A percentile compares a stretch with the other conserved stretches of the same genome.
These are phyloP conservation scores for Sepioteuthis lessoniana DNA, from an alignment of 2,888 invertebrate genomes.

Conservation along the genomic window DNA sequence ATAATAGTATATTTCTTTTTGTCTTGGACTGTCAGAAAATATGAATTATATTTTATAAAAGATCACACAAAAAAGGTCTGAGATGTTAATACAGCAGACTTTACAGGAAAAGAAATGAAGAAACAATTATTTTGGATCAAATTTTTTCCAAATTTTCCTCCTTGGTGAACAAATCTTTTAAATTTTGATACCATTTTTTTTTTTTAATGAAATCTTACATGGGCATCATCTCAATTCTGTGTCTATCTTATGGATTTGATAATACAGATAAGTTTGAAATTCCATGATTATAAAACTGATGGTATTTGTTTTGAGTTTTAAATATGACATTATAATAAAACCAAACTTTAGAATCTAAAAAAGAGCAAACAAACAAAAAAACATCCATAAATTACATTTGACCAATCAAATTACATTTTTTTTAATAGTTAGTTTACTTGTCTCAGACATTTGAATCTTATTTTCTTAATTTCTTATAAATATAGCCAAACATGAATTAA, in stretches of 20 bases:
- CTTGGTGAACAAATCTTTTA: background rate
- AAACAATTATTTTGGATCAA: slow-evolving; percentile 15
- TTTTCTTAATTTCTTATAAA: background rate
- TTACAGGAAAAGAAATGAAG: background rate
- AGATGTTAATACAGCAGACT: background rate
- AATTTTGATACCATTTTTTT: background rate
- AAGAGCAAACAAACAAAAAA: too few species aligned
- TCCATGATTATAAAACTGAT: too few species aligned
- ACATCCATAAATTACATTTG: too few species aligned
- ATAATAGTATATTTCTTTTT: background rate
- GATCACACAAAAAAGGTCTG: background rate
- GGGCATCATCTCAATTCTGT: background rate
- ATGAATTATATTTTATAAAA: background rate
- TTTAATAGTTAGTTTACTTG: too few species aligned
- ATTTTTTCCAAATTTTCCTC: slow-evolving; percentile 6
- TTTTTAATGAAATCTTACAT: too few species aligned
- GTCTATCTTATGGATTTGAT: too few species aligned
- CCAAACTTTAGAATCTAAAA: too few species aligned
- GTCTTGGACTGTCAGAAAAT: background rate
- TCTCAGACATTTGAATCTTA: too few species aligned
- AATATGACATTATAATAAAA: too few species aligned
- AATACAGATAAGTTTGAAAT: too few species aligned
- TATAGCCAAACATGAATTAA: background rate
- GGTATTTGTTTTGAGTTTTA: too few species aligned
- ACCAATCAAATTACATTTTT: too few species aligned